Conservation (phyloP, 2,888 invertebrate genomes). For the Mallateleia sp. region DNA sequence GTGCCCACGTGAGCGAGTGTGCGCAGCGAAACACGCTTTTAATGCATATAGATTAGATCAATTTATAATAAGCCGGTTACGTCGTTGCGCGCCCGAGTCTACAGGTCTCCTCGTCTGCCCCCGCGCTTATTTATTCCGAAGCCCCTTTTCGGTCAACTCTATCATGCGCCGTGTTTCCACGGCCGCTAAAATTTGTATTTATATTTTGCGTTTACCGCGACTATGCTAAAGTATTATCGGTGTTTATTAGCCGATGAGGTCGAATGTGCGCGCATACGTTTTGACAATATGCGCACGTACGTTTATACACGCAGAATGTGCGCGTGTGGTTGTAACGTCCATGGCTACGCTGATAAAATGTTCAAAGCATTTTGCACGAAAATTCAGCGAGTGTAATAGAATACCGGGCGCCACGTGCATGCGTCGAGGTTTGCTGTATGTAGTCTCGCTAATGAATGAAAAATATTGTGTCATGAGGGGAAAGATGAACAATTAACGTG, state of each 20-base stretch:
- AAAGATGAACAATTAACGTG: conserved; percentile 73
- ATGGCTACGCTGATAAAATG: conserved; percentile 80
- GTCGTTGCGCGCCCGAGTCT: conserved; percentile 72
- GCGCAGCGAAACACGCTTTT: conserved; percentile 87
- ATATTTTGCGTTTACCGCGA: conserved; percentile 87
- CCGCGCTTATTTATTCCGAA: conserved; percentile 50
- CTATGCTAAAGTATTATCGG: conserved; percentile 86
- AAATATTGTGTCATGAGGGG: conserved; percentile 68
- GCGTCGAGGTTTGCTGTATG: conserved; percentile 68
- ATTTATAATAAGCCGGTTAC: conserved; percentile 89
- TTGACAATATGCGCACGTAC: conserved; percentile 53
- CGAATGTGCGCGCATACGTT: conserved; percentile 79
- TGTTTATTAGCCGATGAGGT: conserved; percentile 86
- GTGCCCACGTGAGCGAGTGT: conserved; percentile 82
- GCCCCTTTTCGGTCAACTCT: conserved; percentile 67
- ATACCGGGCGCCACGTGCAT: conserved; percentile 77
- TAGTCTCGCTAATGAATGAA: conserved; percentile 74
- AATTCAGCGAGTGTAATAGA: conserved; percentile 81
- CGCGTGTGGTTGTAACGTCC: conserved; percentile 56
- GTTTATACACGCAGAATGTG: conserved; percentile 29
- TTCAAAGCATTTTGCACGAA: conserved; percentile 80
- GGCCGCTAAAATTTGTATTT: conserved; percentile 87
- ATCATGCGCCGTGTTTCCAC: conserved; percentile 79
- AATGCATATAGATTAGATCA: conserved; percentile 89
- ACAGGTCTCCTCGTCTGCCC: conserved; percentile 60